Evolutionary conservation across 1,140 invertebrate species (phyloP), one percentile per base, ranked within the genome.

Genomic region (Centruroides vittatus): DNA sequence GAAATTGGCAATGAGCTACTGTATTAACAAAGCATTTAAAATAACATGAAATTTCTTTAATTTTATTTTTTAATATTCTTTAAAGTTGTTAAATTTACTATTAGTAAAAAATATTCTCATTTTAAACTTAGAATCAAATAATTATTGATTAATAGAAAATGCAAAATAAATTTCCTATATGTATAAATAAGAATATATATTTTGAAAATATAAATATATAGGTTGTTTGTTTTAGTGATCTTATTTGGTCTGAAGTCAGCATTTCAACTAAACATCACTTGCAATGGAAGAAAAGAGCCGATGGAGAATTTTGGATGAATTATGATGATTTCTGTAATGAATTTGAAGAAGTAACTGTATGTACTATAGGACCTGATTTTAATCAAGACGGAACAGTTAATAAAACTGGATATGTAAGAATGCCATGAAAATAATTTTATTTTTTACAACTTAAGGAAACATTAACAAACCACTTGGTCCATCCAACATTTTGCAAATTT

Each of bases 271-370:
- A 74, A 65, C 47, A 70, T 51, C 64, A 67, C 12, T 64, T 79
- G 35, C 69, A 70, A 6, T 57, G 72, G 13, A 63, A 70, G 49
- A 64, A 69, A 3, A 70, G 69, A 41, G 66, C 69, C 35, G 76
- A 78, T 63, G 78, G 78, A 3, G 78, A 79, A 65, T 79, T 79
- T 66, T 79, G 78, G 76, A 78, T 79, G 73, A 73, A 72, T n/a
- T 79, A 72, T 60, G 58, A 65, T 53, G 75, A 76, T 63, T 77
- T 76, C 64, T 74, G 69, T 64, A 62, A 66, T 56, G 72, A 78
- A 55, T 78, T 78, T 66, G 71, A 75, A 57, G 76, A 78, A 66
- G 72, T 78, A 0, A 77, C 74, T 3, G 73, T 79, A 6, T 78
- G 77, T 64, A 75, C 76, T 5, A 68, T 75, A 23, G 76, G 75